Base-by-base conservation (phyloP, 1,140 invertebrate species). In the Dolichoris vasculosae region DNA sequence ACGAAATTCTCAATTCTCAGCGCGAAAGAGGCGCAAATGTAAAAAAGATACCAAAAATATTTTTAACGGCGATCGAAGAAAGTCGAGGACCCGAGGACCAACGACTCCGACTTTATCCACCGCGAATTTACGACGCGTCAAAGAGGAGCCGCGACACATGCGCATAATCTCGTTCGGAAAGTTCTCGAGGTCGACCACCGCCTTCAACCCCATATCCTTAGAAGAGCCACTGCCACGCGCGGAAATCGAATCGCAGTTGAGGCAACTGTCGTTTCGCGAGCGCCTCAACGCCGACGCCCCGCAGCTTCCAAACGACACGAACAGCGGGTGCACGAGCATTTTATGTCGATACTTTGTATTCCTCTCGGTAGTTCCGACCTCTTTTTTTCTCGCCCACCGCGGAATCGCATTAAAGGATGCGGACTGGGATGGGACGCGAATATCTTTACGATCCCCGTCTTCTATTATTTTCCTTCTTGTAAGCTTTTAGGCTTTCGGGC, bases 91-190 rank as follows among this genome's bases (percentile, higher is more conserved):
- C 76, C 9, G 7, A 78, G 15, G 59, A n/a, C 43, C 30, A 71
- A 46, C n/a, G 23, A 46, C 40, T 55, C 23, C 35, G 26, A 51
- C 40, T 59, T 48, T 30, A 59, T 69, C 43, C 67, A 32, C 20
- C 80, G 67, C 3, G 13, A 83, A 77, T 83, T 77, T 43, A 77
- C 83, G 76, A 69, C 30, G 63, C 83, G 76, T 55, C 83, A 78
- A 78, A 84, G 40, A 35, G 73, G 51, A 75, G 73, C 20, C 46
- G 40, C 67, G 63, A 82, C 77, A 84, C 84, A 79, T 84, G 86
- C 76, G 82, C 51, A 77, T 81, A 67, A 86, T 84, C 78, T 84
- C 83, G 48, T 83, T 69, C 69, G 82, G 40, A 83, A 83, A 82
- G 80, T 84, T 86, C 77, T 77, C 67, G 55, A 85, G 86, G 83